Base-by-base conservation (phyloP, 1,140 invertebrate species). In the Trichonephila inaurata region DNA sequence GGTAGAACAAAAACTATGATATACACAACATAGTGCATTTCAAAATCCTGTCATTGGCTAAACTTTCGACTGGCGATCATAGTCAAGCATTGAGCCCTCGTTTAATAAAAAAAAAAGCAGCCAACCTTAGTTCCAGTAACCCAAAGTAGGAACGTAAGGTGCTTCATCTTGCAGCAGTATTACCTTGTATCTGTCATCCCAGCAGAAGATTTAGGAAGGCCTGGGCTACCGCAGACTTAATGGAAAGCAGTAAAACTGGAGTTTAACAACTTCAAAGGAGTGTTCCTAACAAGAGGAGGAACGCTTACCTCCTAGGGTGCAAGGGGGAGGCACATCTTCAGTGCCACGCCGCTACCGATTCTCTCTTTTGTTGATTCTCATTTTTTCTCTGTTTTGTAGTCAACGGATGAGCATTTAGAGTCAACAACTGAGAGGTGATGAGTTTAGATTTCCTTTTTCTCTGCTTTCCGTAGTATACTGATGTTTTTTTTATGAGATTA, bases 161-260 rank as follows among this genome's bases (percentile, higher is more conserved):
- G 77, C 51, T 19, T 85, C 33, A 58, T 51, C n/a, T 92, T 40
- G 28, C 58, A 10, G 28, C 40, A 44, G 18, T 28, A 62, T 91
- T 51, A 85, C 82, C 90, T 83, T 92, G 81, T 33, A 66, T 58
- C 90, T 92, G 90, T 92, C 90, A 92, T 28, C 82, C 44, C 58
- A 33, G 40, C n/a, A 58, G 8, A 92, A 92, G 90, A 92, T 92
- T 92, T 92, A 92, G n/a, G 40, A n/a, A 85, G 62, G 82, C 81
- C 14, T 24, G 51, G 90, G 90, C 90, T 92, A 85, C 90, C 12
- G 62, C 90, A 66, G 81, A 44, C 40, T 83, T 92, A 85, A 92
- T 92, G 90, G 24, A 85, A 77, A 60, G 91, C 82, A 92, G 28
- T 92, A 92, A 92, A 92, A 92, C 33, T 44, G 24, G 91, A 91